Evolutionary conservation across 2,797 vertebrate species (phyloP).

Genomic region (Taenioides sp.): DNA sequence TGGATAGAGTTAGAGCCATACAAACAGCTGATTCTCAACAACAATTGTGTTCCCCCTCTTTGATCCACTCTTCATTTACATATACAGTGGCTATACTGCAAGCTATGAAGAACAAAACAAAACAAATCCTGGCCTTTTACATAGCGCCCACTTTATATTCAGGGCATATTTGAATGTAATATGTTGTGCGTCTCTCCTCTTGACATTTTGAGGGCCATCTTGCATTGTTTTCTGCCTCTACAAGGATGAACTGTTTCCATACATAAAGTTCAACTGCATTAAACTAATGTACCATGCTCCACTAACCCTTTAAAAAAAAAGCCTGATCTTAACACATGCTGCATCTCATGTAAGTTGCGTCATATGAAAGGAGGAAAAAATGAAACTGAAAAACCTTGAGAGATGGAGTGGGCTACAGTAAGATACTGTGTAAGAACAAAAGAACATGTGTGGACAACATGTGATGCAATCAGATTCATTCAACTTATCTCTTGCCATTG

Average conservation of each 20-base stretch:
- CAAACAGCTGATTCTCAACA: too few species aligned
- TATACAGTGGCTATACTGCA: neutral
- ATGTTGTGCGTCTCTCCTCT: neutral
- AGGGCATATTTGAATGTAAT: conserved; percentile 13
- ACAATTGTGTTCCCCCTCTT: neutral
- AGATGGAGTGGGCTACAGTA: neutral
- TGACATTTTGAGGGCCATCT: conserved; percentile 18
- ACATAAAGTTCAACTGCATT: conserved; percentile 27
- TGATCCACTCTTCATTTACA: neutral
- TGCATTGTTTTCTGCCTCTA: conserved; percentile 4
- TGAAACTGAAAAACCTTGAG: conserved; percentile 1
- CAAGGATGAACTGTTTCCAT: conserved; percentile 8
- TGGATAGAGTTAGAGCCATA: too few species aligned
- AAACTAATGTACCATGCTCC: neutral
- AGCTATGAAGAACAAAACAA: conserved; percentile 10
- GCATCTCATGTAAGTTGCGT: neutral
- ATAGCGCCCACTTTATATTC: conserved; percentile 14
- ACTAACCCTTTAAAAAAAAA: conserved; percentile 8
- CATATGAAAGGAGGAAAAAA: conserved; percentile 10
- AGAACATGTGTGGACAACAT: neutral
- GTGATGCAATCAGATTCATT: conserved; percentile 30
- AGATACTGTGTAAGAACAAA: neutral
- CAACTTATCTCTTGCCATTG: conserved; percentile 19
- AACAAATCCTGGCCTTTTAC: neutral
- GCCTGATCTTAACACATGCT: conserved; percentile 3